Base-by-base conservation (phyloP, 2,888 invertebrate genomes). In the Andrena hattorfiana region DNA sequence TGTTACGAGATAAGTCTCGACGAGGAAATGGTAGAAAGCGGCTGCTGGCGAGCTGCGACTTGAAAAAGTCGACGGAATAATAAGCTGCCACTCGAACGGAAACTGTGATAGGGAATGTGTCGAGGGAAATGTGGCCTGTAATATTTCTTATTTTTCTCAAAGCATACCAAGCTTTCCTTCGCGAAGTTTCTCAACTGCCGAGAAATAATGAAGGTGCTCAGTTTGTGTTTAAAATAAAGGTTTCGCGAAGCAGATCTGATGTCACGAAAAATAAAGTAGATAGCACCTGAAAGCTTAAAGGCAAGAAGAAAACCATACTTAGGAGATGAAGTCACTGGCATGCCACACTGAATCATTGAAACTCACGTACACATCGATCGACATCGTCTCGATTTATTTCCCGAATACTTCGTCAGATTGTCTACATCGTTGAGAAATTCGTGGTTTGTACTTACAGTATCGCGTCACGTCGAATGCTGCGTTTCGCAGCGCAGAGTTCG, bases 391-490 rank as follows among this genome's bases (percentile, higher is more conserved):
- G 56, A 63, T 81, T 81, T 81, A 81, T 73, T 81, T 75, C 60
- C 51, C 69, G 81, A 81, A 81, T 81, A 70, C 69, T 75, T 81
- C 54, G 10, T 80, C 62, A 81, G 81, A 81, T 81, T 81, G 81
- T 81, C 81, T 81, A 81, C 81, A 60, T 81, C 82, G 81, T 67
- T 54, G 64, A 69, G 59, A 72, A 66, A 74, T 60, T 60, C 42
- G 59, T 81, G 63, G 81, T 82, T 82, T 81, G 83, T 82, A 82
- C 82, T 82, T 82, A 81, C 42, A 82, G 62, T 81, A 81, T 81
- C 51, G 71, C 64, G 32, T 32, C 80, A 66, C 80, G 56, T 30
- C 56, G 26, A 71, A 80, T 30, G 72, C 66, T 56, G 56, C 56
- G 56, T 56, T 20, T 56, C 56, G 56, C 56, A 26, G 56, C 8